Conservation (phyloP, 2,797 vertebrate species). For the Lepus townsendii region DNA sequence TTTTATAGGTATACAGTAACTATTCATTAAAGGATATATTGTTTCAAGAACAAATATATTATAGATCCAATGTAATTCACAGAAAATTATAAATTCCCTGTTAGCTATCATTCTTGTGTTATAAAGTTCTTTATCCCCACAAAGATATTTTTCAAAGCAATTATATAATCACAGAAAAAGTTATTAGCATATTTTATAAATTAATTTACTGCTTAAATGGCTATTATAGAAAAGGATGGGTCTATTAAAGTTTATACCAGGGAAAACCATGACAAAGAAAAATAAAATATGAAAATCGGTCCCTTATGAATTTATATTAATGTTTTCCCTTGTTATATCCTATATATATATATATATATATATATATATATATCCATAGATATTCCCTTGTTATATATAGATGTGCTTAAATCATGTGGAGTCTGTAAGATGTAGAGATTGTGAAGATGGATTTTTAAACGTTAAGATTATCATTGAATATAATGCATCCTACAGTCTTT, state of each 20-base stretch:
- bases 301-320: not conserved
- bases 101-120: not conserved
- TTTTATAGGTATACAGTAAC: not conserved
- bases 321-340: not conserved
- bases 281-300: not conserved
- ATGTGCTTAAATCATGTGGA: not conserved
- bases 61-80: not conserved
- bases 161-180: slow-evolving; percentile 46
- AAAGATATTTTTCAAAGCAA: not conserved
- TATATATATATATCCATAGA: too few relatives aligned
- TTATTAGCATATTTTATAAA: slow-evolving; percentile 12
- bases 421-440: not conserved
- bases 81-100: not conserved
- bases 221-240: not conserved
- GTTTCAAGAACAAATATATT: slow-evolving; percentile 28
- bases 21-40: not conserved
- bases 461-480: slow-evolving; percentile 21
- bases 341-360: too few relatives aligned
- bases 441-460: slow-evolving; percentile 39
- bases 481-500: not conserved
- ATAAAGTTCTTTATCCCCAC: not conserved
- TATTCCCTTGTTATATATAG: not conserved
- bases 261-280: not conserved
- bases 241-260: not conserved
- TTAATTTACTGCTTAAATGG: slow-evolving; percentile 53